phyloP scores from a whole-genome alignment of 2,113 vertebrate species.

The Aldabrachelys gigantea region DNA sequence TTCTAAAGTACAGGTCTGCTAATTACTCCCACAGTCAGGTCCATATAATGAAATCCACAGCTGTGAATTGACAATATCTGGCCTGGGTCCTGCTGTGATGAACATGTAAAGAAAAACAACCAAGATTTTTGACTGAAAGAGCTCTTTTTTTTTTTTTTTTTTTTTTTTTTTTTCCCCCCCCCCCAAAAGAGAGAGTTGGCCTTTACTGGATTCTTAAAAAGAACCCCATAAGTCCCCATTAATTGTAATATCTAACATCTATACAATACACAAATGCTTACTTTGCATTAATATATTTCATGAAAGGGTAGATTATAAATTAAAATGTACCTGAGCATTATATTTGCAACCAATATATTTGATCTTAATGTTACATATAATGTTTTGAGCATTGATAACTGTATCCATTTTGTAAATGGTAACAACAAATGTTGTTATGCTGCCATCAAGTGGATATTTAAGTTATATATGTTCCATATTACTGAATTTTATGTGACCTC shows the following conservation, averaged over 20 bases:
- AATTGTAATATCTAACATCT: neutral
- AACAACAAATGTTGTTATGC: neutral
- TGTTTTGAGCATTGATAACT: neutral
- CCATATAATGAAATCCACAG: neutral
- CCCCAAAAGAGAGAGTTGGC: neutral
- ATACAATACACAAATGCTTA: neutral
- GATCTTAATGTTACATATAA: neutral
- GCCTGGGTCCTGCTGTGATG: neutral
- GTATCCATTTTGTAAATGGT: accelerated
- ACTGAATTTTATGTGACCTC: neutral
- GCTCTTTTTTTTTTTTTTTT: neutral
- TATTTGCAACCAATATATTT: neutral
- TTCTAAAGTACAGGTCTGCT: neutral
- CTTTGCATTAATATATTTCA: neutral
- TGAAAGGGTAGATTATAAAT: neutral
- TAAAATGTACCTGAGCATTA: neutral
- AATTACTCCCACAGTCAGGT: neutral
- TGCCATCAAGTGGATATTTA: constrained; percentile 65
- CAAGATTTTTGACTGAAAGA: neutral
- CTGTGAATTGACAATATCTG: constrained; percentile 2
- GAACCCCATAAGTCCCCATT: accelerated
- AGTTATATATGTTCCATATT: neutral
- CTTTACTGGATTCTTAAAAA: neutral
- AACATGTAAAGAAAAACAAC: neutral
- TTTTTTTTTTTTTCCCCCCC: too few species aligned